Evolutionary conservation across 1,140 invertebrate genomes (phyloP).

Genomic region (Scaptomyza montana): DNA sequence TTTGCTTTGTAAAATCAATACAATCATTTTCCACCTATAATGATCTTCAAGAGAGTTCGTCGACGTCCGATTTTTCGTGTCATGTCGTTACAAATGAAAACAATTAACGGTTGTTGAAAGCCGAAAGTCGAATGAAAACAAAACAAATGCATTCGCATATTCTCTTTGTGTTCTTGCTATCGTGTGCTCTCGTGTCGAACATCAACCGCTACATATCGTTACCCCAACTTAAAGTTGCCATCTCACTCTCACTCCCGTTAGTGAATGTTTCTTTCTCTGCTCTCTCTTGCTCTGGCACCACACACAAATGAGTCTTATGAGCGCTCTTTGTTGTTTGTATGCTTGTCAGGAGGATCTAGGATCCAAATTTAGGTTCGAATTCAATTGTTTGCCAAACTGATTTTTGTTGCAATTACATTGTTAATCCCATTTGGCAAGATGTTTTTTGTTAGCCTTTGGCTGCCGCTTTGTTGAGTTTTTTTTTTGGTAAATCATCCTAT

Average conservation of each 20-base stretch:
- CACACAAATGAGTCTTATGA: too few relatives aligned
- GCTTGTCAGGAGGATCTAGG: neutral
- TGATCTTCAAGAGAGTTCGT: constrained; percentile 59
- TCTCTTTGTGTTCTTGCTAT: neutral
- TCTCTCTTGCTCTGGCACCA: too few relatives aligned
- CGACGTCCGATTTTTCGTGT: constrained; percentile 31
- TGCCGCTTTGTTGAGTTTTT: constrained; percentile 2
- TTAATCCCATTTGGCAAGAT: constrained; percentile 64
- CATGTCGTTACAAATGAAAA: constrained; percentile 75
- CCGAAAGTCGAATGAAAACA: constrained; percentile 62
- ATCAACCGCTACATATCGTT: neutral
- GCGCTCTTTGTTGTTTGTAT: too few relatives aligned
- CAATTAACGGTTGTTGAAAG: constrained; percentile 70
- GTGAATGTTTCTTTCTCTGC: too few relatives aligned
- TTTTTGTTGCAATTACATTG: constrained; percentile 76
- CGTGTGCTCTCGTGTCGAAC: constrained; percentile 12
- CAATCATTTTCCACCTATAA: constrained; percentile 75
- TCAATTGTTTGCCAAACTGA: constrained; percentile 49
- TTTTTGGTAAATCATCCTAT: constrained; percentile 39
- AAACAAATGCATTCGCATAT: constrained; percentile 21
- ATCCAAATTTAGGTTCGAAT: neutral
- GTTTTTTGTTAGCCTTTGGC: constrained; percentile 40
- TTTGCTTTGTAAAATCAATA: constrained; percentile 58
- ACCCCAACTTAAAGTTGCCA: too few relatives aligned
- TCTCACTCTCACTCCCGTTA: too few relatives aligned